phyloP scores from a whole-genome alignment of 2,888 invertebrate genomes.

The Ectobius pallidus region DNA sequence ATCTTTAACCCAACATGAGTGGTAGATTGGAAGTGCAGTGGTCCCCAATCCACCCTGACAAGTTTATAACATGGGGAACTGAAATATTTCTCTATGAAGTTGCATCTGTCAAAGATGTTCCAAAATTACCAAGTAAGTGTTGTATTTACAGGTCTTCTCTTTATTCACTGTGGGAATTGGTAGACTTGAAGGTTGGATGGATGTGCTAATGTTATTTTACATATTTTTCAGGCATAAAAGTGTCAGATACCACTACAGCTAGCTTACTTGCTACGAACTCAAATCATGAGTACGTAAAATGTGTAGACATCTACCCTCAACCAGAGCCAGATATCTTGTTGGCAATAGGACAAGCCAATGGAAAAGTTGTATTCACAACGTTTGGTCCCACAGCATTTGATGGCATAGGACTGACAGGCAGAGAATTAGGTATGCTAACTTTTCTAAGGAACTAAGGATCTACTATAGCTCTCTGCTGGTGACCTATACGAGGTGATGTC shows the following conservation, averaged over 20 bases:
- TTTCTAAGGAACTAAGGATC: too few relatives aligned
- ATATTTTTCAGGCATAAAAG: slow-evolving; percentile 59
- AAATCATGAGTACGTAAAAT: slow-evolving; percentile 80
- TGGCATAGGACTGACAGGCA: slow-evolving; percentile 70
- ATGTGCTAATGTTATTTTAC: background rate
- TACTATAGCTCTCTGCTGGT: too few relatives aligned
- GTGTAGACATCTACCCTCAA: slow-evolving; percentile 84
- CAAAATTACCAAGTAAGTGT: slow-evolving; percentile 54
- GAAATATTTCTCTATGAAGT: slow-evolving; percentile 89
- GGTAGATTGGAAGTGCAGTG: slow-evolving; percentile 81
- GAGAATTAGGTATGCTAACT: slow-evolving; percentile 72
- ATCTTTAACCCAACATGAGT: slow-evolving; percentile 55
- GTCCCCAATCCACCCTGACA: slow-evolving; percentile 80
- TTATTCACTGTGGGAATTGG: background rate
- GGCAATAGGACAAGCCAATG: slow-evolving; percentile 88
- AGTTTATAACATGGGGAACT: slow-evolving; percentile 89
- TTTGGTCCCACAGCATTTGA: slow-evolving; percentile 74
- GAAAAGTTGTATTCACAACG: slow-evolving; percentile 82
- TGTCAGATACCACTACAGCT: slow-evolving; percentile 73
- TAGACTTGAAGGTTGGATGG: background rate
- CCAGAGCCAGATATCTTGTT: slow-evolving; percentile 78
- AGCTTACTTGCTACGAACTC: slow-evolving; percentile 75
- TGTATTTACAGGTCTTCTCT: background rate
- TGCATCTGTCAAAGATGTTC: slow-evolving; percentile 64
- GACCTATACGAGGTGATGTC: too few relatives aligned